Conservation (phyloP, 2,113 vertebrate genomes). For the Steatornis caripensis region DNA sequence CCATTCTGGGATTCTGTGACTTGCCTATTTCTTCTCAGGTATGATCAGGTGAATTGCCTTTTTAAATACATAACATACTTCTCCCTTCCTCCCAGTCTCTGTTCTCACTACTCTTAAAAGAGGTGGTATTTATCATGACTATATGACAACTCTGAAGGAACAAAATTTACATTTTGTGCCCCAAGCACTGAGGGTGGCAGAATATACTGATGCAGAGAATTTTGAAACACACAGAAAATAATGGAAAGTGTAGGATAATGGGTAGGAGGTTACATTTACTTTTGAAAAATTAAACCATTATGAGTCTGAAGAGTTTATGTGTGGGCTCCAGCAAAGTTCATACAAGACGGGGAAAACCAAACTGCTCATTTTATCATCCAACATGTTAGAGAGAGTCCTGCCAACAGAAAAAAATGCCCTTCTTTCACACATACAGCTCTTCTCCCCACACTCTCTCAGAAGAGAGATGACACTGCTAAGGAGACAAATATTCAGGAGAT, state of each 20-base stretch:
- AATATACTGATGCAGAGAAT: background rate
- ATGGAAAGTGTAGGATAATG: background rate
- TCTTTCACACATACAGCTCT: background rate
- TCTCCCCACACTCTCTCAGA: background rate
- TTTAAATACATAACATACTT: background rate
- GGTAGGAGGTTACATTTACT: background rate
- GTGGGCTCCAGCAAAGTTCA: background rate
- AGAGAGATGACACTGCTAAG: background rate
- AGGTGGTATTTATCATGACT: background rate
- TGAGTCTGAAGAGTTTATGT: background rate
- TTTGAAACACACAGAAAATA: background rate
- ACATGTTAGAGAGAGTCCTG: background rate
- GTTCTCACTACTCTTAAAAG: background rate
- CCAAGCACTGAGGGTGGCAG: background rate
- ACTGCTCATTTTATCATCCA: background rate
- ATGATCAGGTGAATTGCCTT: background rate
- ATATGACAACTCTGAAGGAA: background rate
- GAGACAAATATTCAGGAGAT: background rate
- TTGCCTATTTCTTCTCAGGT: background rate
- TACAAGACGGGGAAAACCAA: background rate
- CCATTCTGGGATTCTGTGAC: too few relatives aligned
- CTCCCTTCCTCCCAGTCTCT: background rate
- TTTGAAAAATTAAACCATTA: background rate
- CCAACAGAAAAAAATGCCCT: background rate
- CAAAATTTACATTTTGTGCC: background rate